Base-by-base conservation (phyloP, 1,140 invertebrate species). In the Drosophila lini region DNA sequence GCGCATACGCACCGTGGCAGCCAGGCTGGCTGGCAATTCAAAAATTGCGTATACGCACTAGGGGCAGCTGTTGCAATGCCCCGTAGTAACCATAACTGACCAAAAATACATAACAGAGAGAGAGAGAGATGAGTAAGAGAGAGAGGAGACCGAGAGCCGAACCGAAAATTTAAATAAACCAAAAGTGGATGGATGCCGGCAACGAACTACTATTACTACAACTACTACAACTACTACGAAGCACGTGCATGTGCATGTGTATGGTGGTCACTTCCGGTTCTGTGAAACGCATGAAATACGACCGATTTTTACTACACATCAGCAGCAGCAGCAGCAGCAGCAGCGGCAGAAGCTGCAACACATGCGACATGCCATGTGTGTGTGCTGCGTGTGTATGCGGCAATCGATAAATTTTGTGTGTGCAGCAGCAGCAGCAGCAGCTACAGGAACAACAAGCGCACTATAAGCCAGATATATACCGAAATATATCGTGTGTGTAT, bases 291-390 rank as follows among this genome's bases (percentile, higher is more conserved):
- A 83, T 88, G 83, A 88, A 89, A 88, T 88, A 88, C 83, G 80
- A 88, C 76, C 61, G 73, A 83, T 88, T 86, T 86, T 86, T 86
- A 86, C 82, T 88, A 86, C 83, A 83, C 83, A 86, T 73, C 82
- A 85, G 74, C 81, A 78, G 41, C 81, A 81, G 78, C 63, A 73
- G 62, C 80, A 42, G 41, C n/a, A 16, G 40, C 40, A 40, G 73
- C 22, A 22, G 77, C 60, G 69, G 63, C 80, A 47, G 45, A 47
- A 47, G 22, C 45, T 47, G 45, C 45, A 47, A 47, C 45, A 47
- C 45, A 47, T 50, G 68, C 58, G 56, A 52, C 73, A 63, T 74
- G 80, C 80, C 45, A 62, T 69, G 69, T 61, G 64, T 80, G 68
- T 80, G 25, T 28, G 80, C 80, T 50, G 65, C 75, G 69, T 61